These are phyloP conservation scores for Panthera uncia DNA, from an alignment of 2,113 vertebrate genomes.

Conservation along the genomic window DNA sequence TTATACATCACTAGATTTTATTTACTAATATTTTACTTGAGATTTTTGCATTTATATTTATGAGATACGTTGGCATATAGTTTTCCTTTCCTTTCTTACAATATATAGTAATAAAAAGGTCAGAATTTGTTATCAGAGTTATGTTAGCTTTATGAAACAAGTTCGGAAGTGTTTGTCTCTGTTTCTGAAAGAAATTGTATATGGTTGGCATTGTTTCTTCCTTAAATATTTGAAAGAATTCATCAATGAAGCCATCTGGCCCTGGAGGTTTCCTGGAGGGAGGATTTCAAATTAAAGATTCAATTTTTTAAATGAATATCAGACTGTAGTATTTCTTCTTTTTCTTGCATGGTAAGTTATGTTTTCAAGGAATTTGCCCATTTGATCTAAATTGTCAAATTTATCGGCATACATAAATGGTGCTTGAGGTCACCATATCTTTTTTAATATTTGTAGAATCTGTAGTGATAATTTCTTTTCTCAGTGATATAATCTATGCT, in stretches of 20 bases:
- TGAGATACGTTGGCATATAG: neutral
- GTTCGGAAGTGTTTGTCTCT: neutral
- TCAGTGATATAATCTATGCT: neutral
- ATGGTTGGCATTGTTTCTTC: neutral
- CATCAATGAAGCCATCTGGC: neutral
- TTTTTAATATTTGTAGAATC: neutral
- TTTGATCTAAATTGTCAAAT: neutral
- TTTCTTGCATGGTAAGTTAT: neutral
- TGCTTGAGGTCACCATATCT: neutral
- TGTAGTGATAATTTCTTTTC: neutral
- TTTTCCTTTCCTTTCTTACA: neutral
- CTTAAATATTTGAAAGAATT: neutral
- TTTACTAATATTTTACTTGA: neutral
- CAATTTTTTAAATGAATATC: neutral
- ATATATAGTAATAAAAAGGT: neutral
- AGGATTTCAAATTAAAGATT: conserved; percentile 1
- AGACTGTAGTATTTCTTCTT: neutral
- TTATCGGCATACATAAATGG: neutral
- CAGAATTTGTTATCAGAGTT: neutral
- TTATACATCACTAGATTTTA: neutral
- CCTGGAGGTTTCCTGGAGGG: neutral
- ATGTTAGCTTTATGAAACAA: neutral
- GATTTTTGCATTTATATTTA: neutral
- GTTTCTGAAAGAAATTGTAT: neutral
- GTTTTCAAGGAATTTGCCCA: neutral